phyloP scores from a whole-genome alignment of 2,113 vertebrate species.

The Fulmarus glacialis region DNA sequence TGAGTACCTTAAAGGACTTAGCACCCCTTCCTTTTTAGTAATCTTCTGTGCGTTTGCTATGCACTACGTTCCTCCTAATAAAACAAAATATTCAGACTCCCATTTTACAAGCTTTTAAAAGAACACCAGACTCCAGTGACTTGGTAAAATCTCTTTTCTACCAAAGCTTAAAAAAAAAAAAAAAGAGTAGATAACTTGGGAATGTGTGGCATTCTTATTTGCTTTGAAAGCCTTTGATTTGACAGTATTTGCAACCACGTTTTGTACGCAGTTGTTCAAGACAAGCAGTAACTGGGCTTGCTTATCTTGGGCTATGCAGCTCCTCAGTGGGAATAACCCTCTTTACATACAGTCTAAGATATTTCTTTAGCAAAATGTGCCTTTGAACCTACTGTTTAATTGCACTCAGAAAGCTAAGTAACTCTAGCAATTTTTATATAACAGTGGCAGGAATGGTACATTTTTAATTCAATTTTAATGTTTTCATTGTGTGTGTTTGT shows the following conservation, averaged over 20 bases:
- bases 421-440: neutral
- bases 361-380: neutral
- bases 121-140: conserved; percentile 37
- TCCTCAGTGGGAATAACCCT: neutral
- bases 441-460: neutral
- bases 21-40: conserved; percentile 34
- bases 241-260: conserved; percentile 19
- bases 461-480: neutral
- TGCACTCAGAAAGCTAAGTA: neutral
- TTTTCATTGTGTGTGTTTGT: neutral
- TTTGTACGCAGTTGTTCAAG: neutral
- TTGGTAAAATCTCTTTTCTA: conserved; percentile 30
- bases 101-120: conserved; percentile 63
- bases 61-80: conserved; percentile 43
- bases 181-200: conserved; percentile 49
- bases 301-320: conserved; percentile 24
- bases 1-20: conserved; percentile 17
- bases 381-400: neutral
- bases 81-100: conserved; percentile 70
- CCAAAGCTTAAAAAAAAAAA: conserved; percentile 4
- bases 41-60: conserved; percentile 45
- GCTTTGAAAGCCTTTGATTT: conserved; percentile 47
- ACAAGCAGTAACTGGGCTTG: neutral
- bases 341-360: neutral
- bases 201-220: conserved; percentile 39